Evolutionary conservation across 2,797 vertebrate species (phyloP).

Genomic region (Rhynchonycteris naso): DNA sequence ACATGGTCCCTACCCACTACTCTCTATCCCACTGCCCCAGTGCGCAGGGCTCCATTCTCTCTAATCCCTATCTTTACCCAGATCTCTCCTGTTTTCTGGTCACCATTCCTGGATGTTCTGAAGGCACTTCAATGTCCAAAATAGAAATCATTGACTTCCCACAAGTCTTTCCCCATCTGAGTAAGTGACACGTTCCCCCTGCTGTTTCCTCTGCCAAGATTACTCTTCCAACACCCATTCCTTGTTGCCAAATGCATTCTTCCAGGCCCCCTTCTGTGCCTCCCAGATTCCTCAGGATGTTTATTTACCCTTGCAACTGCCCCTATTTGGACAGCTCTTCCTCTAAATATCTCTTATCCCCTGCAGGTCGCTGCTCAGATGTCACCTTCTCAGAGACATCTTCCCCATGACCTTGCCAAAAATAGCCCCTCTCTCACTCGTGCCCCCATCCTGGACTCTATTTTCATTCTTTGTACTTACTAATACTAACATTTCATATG

Average conservation of each 20-base stretch:
- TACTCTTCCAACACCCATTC: not conserved
- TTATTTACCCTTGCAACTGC: slow-evolving; percentile 64
- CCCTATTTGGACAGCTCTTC: slow-evolving; percentile 49
- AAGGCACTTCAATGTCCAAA: slow-evolving; percentile 74
- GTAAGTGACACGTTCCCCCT: slow-evolving; percentile 69
- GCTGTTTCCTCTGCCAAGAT: not conserved
- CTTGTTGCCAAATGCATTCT: not conserved
- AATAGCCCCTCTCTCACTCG: not conserved
- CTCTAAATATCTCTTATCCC: slow-evolving; percentile 15
- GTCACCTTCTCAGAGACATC: slow-evolving; percentile 58
- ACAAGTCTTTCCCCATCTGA: slow-evolving; percentile 53
- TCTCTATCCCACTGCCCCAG: not conserved
- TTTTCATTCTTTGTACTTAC: not conserved
- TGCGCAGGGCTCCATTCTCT: slow-evolving; percentile 16
- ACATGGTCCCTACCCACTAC: not conserved
- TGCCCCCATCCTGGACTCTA: not conserved
- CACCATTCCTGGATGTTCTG: slow-evolving; percentile 71
- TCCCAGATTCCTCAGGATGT: slow-evolving; percentile 33
- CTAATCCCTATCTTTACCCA: slow-evolving; percentile 47
- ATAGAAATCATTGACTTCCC: slow-evolving; percentile 73
- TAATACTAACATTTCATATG: not conserved
- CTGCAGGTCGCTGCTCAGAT: slow-evolving; percentile 27
- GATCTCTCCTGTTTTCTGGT: slow-evolving; percentile 60
- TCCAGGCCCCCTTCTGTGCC: not conserved
- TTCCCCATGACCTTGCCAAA: not conserved